phyloP scores from a whole-genome alignment of 2,113 vertebrate species.

The Zosterops lateralis region DNA sequence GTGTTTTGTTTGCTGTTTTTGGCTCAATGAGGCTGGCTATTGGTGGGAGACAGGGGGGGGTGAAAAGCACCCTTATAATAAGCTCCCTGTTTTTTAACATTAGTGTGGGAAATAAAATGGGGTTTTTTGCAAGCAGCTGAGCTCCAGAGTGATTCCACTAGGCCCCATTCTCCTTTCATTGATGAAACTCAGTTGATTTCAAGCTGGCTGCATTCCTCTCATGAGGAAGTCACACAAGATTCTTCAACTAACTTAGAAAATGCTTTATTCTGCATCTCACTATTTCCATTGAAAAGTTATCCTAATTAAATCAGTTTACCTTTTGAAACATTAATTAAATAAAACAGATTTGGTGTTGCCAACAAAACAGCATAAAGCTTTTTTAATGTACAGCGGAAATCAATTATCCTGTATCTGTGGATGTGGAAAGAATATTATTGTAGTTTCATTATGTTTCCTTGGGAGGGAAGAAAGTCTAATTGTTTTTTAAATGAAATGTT shows the following conservation, averaged over 20 bases:
- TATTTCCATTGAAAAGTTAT: slow-evolving; percentile 4
- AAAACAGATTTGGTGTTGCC: slow-evolving; percentile 5
- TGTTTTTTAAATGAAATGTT: slow-evolving; percentile 65
- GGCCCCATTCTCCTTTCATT: neutral
- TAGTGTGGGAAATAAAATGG: neutral
- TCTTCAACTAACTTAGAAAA: neutral
- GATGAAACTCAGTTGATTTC: neutral
- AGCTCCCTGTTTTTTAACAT: neutral
- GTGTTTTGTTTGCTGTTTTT: neutral
- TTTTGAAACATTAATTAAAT: slow-evolving; percentile 48
- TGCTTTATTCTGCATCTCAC: neutral
- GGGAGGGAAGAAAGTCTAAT: slow-evolving; percentile 45
- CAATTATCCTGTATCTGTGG: slow-evolving; percentile 24
- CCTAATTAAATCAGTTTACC: slow-evolving; percentile 41
- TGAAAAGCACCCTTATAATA: neutral
- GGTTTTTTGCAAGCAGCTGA: neutral
- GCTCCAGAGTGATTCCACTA: neutral
- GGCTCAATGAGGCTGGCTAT: neutral
- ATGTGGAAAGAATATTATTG: slow-evolving; percentile 34
- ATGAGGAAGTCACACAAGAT: neutral
- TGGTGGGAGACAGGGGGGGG: neutral
- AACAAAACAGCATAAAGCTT: slow-evolving; percentile 22
- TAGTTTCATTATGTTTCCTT: slow-evolving; percentile 44
- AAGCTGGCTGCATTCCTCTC: neutral
- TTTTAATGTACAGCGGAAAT: slow-evolving; percentile 40